Evolutionary conservation across 2,888 invertebrate species (phyloP), one percentile per base, ranked within the genome.

Genomic region (Oasisia sp.): DNA sequence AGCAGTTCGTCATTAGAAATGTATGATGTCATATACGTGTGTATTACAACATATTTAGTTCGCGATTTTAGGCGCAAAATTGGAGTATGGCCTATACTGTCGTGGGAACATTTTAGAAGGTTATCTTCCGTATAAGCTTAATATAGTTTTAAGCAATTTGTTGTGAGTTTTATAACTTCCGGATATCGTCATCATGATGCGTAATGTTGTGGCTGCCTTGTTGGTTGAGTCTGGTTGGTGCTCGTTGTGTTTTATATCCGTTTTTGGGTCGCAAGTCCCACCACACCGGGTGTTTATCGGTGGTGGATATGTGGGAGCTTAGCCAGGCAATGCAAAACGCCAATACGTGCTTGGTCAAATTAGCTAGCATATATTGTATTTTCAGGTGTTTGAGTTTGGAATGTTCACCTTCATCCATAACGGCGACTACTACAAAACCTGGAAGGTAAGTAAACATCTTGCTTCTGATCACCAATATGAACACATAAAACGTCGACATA

Each of bases 381-480:
- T 90, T 38, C 45, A 91, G 91, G 50, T 91, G 32, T 45, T 91
- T 45, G 44, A 45, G 14, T 91, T 91, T 45, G 32, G 45, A 12
- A 91, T 91, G 32, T 91, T 91, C 45, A 45, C n/a, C 50, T 91
- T 91, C 38, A 45, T 91, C 32, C 91, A 91, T 44, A 56, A 56
- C 32, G 91, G 91, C 19, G 50, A 91, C 27, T 91, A 91, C n/a
- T 1, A 56, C 14, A 27, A 19, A 14, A 56, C 91, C n/a, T 91
- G 91, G 91, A 91, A 91, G 91, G 91, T 91, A 74, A 27, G 74
- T 74, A 38, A 38, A 38, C 38, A 2, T 4, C 74, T 74, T 7
- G 19, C 74, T 74, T 27, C 74, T 4, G 74, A 74, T 74, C 27
- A 19, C 27, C 74, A 74, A 74, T 27, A 74, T 74, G 19, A 74